phyloP scores from a whole-genome alignment of 2,888 invertebrate genomes.

The Vannuccia rotundouncinata region DNA sequence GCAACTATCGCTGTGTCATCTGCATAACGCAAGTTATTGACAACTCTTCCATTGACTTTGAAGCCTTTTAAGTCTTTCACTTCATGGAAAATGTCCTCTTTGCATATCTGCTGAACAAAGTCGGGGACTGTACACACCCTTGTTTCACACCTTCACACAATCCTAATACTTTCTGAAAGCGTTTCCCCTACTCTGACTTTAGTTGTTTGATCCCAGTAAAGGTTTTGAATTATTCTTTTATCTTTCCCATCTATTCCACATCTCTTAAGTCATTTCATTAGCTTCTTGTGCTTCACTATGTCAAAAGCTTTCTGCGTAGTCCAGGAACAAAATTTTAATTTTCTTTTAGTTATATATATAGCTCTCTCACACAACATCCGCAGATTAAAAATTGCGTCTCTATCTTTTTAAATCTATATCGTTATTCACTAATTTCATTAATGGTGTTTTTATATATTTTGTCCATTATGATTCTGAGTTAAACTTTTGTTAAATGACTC shows the following conservation, averaged over 20 bases:
- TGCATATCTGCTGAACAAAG: not conserved
- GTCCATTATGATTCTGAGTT: constrained; percentile 10
- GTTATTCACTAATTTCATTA: constrained; percentile 11
- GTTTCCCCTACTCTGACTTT: not conserved
- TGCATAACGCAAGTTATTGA: constrained; percentile 9
- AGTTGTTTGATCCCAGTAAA: not conserved
- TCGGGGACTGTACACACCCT: not conserved
- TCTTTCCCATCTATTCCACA: constrained; percentile 9
- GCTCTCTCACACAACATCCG: constrained; percentile 16
- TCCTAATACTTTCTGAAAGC: too few species aligned
- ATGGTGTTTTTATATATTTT: constrained; percentile 15
- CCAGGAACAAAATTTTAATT: constrained; percentile 8
- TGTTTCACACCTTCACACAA: constrained; percentile 8
- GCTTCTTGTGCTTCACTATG: constrained; percentile 24
- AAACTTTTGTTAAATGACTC: constrained; percentile 22
- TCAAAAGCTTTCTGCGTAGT: constrained; percentile 28
- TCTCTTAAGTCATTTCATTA: not conserved
- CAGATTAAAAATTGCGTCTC: constrained; percentile 28
- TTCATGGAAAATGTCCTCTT: not conserved
- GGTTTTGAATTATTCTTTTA: constrained; percentile 24
- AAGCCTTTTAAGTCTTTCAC: not conserved
- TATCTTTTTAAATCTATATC: constrained; percentile 29
- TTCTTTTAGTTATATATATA: constrained; percentile 1
- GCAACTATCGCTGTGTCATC: constrained; percentile 8
- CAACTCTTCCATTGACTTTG: not conserved